phyloP scores from a whole-genome alignment of 2,888 invertebrate genomes.

The Teinopalpus imperialis region DNA sequence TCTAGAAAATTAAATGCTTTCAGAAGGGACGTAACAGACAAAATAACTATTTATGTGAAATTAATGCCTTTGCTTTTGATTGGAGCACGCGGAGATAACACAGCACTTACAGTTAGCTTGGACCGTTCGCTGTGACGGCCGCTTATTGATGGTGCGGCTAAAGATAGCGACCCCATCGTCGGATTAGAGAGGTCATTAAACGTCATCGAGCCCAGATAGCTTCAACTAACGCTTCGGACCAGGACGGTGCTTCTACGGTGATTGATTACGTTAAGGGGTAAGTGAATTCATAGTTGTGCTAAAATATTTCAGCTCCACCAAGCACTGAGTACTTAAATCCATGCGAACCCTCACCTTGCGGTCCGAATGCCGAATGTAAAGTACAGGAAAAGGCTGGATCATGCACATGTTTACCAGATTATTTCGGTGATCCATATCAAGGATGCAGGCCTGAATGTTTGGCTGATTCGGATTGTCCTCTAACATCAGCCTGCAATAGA shows the following conservation, averaged over 20 bases:
- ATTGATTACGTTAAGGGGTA: slow-evolving; percentile 57
- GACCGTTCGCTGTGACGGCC: slow-evolving; percentile 67
- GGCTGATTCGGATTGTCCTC: slow-evolving; percentile 84
- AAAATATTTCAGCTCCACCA: slow-evolving; percentile 71
- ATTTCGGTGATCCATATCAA: slow-evolving; percentile 89
- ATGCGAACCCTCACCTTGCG: slow-evolving; percentile 85
- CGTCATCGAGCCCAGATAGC: slow-evolving; percentile 74
- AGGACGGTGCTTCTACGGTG: slow-evolving; percentile 77
- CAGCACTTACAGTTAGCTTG: slow-evolving; percentile 82
- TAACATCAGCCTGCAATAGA: slow-evolving; percentile 83
- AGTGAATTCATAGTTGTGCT: slow-evolving; percentile 59
- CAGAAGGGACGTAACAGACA: slow-evolving; percentile 69
- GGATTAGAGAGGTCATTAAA: slow-evolving; percentile 72
- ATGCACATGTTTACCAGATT: slow-evolving; percentile 86
- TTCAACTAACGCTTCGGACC: slow-evolving; percentile 81
- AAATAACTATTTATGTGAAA: slow-evolving; percentile 70
- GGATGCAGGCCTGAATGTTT: slow-evolving; percentile 87
- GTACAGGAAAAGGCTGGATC: slow-evolving; percentile 88
- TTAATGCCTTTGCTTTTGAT: slow-evolving; percentile 78
- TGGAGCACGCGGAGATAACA: slow-evolving; percentile 81
- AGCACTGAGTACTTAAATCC: slow-evolving; percentile 76
- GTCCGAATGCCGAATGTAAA: slow-evolving; percentile 87
- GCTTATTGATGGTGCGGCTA: slow-evolving; percentile 76
- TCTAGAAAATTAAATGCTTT: slow-evolving; percentile 64
- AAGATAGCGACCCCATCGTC: slow-evolving; percentile 64